Evolutionary conservation across 1,140 invertebrate genomes (phyloP).

Genomic region (Drosophila nigromelanica): DNA sequence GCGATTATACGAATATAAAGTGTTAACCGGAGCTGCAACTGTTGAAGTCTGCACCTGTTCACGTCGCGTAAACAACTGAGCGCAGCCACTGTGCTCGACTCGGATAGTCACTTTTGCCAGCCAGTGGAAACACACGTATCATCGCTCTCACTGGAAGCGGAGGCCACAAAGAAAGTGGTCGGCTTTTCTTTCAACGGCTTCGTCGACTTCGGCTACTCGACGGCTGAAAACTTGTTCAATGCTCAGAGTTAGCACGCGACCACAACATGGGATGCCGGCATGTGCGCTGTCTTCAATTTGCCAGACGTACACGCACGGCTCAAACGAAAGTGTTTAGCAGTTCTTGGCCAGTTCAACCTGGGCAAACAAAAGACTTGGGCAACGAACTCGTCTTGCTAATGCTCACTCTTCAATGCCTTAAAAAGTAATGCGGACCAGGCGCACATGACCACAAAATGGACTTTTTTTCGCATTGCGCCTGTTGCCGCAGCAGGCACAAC

Average conservation of each 20-base stretch:
- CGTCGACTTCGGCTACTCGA: constrained; percentile 4
- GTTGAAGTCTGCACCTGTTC: constrained; percentile 63
- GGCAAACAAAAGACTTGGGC: constrained; percentile 69
- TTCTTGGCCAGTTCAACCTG: constrained; percentile 47
- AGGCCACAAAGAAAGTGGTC: constrained; percentile 68
- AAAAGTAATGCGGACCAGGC: constrained; percentile 73
- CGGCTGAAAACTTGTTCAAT: constrained; percentile 62
- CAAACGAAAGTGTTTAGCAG: constrained; percentile 72
- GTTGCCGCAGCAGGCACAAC: constrained; percentile 40
- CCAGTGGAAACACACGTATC: constrained; percentile 49
- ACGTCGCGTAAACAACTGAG: constrained; percentile 71
- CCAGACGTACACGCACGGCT: constrained; percentile 27
- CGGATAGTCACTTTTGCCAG: constrained; percentile 54
- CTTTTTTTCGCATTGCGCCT: constrained; percentile 37
- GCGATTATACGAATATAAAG: constrained; percentile 10
- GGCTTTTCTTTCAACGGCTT: constrained; percentile 54
- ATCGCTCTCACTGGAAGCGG: constrained; percentile 45
- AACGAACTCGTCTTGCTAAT: constrained; percentile 62
- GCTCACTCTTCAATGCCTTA: constrained; percentile 65
- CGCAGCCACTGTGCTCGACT: constrained; percentile 5
- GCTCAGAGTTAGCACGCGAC: constrained; percentile 63
- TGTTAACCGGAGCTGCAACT: constrained; percentile 36
- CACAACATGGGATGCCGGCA: constrained; percentile 44
- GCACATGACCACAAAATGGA: constrained; percentile 56
- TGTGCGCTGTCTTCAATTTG: constrained; percentile 42